These are phyloP conservation scores for Holacanthus passer DNA, from an alignment of 2,113 vertebrate species.

Conservation along the genomic window DNA sequence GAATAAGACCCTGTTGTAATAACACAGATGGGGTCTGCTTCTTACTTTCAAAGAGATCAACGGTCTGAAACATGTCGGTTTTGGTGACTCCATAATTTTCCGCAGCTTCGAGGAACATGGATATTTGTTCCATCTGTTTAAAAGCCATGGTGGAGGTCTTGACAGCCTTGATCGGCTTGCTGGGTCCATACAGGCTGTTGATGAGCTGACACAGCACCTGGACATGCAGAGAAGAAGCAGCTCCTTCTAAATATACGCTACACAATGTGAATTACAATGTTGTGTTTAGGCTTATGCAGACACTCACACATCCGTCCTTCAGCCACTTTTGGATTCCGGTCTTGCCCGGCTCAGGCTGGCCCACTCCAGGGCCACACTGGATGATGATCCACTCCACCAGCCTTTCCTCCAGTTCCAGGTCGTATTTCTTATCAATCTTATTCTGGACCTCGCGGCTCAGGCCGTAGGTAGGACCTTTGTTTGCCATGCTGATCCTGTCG, in stretches of 20 bases:
- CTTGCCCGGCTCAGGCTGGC: constrained; percentile 87
- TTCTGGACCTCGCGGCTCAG: constrained; percentile 89
- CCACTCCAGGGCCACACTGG: constrained; percentile 87
- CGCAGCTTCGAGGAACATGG: constrained; percentile 92
- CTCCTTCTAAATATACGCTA: not conserved
- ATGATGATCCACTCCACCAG: constrained; percentile 91
- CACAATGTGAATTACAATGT: constrained; percentile 4
- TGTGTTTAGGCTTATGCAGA: not conserved
- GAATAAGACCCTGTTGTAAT: not conserved
- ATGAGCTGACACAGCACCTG: constrained; percentile 93
- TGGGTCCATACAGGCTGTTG: constrained; percentile 88
- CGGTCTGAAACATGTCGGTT: constrained; percentile 96
- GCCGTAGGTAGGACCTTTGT: constrained; percentile 80
- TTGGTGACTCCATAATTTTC: constrained; percentile 93
- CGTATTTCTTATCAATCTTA: constrained; percentile 98
- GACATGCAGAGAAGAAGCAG: constrained; percentile 16
- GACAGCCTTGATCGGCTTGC: constrained; percentile 89
- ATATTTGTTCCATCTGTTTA: constrained; percentile 98
- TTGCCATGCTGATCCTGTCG: constrained; percentile 78
- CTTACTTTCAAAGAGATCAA: constrained; percentile 95
- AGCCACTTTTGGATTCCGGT: constrained; percentile 95
- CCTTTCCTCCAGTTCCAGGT: constrained; percentile 92
- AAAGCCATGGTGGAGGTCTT: constrained; percentile 91
- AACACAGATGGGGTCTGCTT: not conserved
- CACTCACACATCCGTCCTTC: constrained; percentile 94